Evolutionary conservation across 2,888 invertebrate species (phyloP), one percentile per base, ranked within the genome.

Genomic region (Lasioglossum zephyrum): DNA sequence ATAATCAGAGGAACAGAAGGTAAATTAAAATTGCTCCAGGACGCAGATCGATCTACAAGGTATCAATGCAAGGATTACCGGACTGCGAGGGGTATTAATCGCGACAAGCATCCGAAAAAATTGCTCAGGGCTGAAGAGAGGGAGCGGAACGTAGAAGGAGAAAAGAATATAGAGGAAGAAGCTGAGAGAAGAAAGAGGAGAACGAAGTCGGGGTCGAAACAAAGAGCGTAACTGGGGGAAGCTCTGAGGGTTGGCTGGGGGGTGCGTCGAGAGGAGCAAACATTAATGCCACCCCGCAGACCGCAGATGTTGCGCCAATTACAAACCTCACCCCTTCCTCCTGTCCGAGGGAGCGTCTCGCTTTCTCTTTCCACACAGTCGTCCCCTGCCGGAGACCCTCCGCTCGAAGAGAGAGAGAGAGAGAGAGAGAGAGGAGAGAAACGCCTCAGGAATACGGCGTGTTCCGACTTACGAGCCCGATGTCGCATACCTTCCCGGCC

Each of bases 231-330:
- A 75, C 36, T 74, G 66, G 84, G 73, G 13, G 13, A 4, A 44
- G 11, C 26, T 13, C 53, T 22, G 22, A 26, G 66, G 66, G 18
- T 18, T 36, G 31, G 18, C 8, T 36, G 36, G 36, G 78, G 66
- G 85, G 73, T 60, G 41, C 83, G 85, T 88, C 84, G 92, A 86
- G 90, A 92, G 92, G 89, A 93, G 93, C 92, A 93, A 93, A 94
- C 95, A 95, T 94, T 94, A 95, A 95, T 94, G 94, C 93, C 92
- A 94, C 93, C 94, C 93, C 93, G 92, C 92, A 93, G 93, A 94
- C 94, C 94, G 92, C 95, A 95, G 95, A 95, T 95, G 95, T 94
- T 94, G 93, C 94, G 92, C 94, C 95, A 95, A 94, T 95, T 95
- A 95, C 95, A 95, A 94, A 93, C 93, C 95, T 93, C 93, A 92